phyloP scores from a whole-genome alignment of 1,140 invertebrate species.

The Lordiphosa clarofinis region DNA sequence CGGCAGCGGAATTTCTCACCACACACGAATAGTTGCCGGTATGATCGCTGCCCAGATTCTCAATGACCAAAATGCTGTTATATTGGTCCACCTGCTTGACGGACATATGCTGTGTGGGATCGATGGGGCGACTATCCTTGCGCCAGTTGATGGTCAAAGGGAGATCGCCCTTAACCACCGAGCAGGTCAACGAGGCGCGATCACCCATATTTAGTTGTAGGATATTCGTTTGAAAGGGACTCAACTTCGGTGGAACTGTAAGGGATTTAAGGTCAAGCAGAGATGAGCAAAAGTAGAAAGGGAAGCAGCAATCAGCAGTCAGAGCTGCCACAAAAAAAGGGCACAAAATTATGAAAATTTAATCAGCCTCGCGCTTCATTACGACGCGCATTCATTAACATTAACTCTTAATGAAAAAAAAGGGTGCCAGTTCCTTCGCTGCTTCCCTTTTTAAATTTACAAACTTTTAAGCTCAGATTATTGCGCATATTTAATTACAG shows the following conservation, averaged over 20 bases:
- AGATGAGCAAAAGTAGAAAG: slow-evolving; percentile 30
- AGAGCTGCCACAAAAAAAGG: slow-evolving; percentile 1
- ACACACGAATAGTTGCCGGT: slow-evolving; percentile 89
- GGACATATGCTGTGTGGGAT: slow-evolving; percentile 83
- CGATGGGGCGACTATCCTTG: slow-evolving; percentile 86
- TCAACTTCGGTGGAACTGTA: slow-evolving; percentile 90
- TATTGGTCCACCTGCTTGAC: slow-evolving; percentile 88
- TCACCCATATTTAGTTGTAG: slow-evolving; percentile 88
- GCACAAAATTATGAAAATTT: slow-evolving; percentile 67
- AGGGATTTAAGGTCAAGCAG: slow-evolving; percentile 50
- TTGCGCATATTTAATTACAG: slow-evolving; percentile 73
- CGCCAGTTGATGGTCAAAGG: slow-evolving; percentile 89
- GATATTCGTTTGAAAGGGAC: slow-evolving; percentile 87
- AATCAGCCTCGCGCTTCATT: slow-evolving; percentile 67
- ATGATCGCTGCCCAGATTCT: slow-evolving; percentile 87
- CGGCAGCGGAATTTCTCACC: slow-evolving; percentile 86
- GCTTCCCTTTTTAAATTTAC: slow-evolving; percentile 52
- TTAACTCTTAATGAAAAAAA: slow-evolving; percentile 43
- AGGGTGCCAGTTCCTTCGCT: slow-evolving; percentile 24
- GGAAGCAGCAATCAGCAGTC: slow-evolving; percentile 8
- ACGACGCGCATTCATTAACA: slow-evolving; percentile 66
- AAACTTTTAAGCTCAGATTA: slow-evolving; percentile 76
- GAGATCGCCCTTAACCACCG: slow-evolving; percentile 88
- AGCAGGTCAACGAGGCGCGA: slow-evolving; percentile 87
- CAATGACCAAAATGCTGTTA: slow-evolving; percentile 89